Evolutionary conservation across 1,140 invertebrate species (phyloP).

Genomic region (Platorchestia sp.): DNA sequence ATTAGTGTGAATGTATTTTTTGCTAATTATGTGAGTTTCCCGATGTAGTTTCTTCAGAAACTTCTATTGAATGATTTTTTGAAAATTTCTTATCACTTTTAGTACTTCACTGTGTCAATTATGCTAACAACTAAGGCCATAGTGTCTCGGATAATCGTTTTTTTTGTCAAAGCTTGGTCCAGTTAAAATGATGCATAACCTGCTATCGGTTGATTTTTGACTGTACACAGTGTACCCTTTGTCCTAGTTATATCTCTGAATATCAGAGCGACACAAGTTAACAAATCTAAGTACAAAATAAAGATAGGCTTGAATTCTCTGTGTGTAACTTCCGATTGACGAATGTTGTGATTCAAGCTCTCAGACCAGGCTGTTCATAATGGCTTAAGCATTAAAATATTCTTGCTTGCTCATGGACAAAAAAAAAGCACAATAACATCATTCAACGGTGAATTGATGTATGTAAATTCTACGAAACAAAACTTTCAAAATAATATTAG

Average conservation of each 20-base stretch:
- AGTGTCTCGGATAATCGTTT: background rate
- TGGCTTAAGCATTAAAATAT: background rate
- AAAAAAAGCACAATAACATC: background rate
- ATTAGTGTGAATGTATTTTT: too few species aligned
- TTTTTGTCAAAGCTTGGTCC: background rate
- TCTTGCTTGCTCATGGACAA: background rate
- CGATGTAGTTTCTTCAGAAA: too few species aligned
- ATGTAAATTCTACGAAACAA: background rate
- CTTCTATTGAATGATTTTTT: too few species aligned
- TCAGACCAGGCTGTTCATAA: background rate
- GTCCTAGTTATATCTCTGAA: background rate
- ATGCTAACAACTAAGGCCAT: background rate
- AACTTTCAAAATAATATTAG: background rate
- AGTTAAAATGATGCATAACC: background rate
- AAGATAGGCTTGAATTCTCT: background rate
- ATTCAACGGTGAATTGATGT: background rate
- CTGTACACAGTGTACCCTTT: background rate
- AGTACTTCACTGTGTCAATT: background rate
- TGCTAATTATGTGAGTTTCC: too few species aligned
- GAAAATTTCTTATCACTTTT: too few species aligned
- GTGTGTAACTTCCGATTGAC: background rate
- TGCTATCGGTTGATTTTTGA: background rate
- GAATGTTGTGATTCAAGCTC: background rate
- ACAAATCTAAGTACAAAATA: background rate
- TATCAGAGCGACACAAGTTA: background rate